Evolutionary conservation across 2,888 invertebrate genomes (phyloP).

Genomic region (Euclidia mi): DNA sequence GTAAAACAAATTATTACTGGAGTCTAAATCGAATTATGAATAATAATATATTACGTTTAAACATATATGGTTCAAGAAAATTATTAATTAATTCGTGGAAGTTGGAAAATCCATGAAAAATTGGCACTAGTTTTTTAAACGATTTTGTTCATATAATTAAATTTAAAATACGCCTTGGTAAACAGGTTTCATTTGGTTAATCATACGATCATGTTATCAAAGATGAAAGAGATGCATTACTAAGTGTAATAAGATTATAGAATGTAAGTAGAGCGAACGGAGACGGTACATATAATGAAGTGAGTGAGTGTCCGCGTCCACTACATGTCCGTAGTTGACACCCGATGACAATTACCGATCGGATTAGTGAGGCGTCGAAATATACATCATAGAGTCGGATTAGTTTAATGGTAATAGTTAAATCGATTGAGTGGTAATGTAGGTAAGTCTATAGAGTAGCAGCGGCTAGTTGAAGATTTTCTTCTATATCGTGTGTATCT

Average conservation of each 20-base stretch:
- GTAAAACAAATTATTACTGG: slow-evolving; percentile 17
- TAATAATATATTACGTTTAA: slow-evolving; percentile 3
- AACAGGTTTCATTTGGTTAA: slow-evolving; percentile 62
- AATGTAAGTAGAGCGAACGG: slow-evolving; percentile 64
- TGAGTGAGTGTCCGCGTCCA: slow-evolving; percentile 28
- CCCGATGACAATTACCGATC: slow-evolving; percentile 63
- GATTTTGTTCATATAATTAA: slow-evolving; percentile 33
- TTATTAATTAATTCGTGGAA: slow-evolving; percentile 5
- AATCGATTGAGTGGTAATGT: not conserved
- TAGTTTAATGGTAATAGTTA: slow-evolving; percentile 2
- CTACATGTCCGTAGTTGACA: slow-evolving; percentile 54
- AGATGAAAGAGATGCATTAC: slow-evolving; percentile 49
- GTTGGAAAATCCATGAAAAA: slow-evolving; percentile 22
- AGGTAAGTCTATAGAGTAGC: too few relatives aligned
- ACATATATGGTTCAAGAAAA: not conserved
- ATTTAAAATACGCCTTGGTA: slow-evolving; percentile 47
- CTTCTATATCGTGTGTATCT: too few relatives aligned
- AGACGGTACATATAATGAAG: slow-evolving; percentile 63
- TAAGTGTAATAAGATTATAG: slow-evolving; percentile 66
- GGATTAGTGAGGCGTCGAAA: slow-evolving; percentile 65
- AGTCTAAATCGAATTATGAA: slow-evolving; percentile 13
- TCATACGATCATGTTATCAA: slow-evolving; percentile 57
- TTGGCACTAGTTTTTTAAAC: slow-evolving; percentile 20
- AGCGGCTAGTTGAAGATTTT: too few relatives aligned
- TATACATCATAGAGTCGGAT: slow-evolving; percentile 29